A percentile compares a stretch with the other conserved stretches of the same genome.
These are phyloP conservation scores for Myotis brandtii DNA, from an alignment of 2,113 vertebrate species.

Conservation along the genomic window DNA sequence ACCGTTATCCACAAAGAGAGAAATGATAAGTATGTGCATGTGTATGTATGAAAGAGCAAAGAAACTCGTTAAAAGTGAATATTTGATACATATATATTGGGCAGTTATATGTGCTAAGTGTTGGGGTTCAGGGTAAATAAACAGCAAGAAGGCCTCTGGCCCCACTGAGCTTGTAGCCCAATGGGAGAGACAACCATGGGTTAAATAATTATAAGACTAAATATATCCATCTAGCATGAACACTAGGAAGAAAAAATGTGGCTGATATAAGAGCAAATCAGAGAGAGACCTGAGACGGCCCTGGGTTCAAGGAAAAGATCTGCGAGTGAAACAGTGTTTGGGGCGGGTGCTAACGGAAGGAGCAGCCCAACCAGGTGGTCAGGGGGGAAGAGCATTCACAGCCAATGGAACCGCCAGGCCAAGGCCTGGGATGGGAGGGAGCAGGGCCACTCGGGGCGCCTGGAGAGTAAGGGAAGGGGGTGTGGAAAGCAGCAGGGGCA, in stretches of 20 bases:
- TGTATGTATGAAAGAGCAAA: not conserved
- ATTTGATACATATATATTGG: no score
- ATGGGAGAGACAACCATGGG: not conserved
- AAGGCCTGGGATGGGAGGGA: not conserved
- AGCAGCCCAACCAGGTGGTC: not conserved
- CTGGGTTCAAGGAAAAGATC: not conserved
- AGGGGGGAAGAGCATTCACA: fast-evolving
- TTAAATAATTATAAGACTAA: not conserved
- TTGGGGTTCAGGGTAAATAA: not conserved
- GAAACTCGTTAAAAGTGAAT: not conserved
- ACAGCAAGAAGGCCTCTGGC: not conserved
- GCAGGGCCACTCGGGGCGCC: fast-evolving
- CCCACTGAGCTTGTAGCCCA: not conserved
- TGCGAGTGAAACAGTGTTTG: not conserved
- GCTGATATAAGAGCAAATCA: fast-evolving
- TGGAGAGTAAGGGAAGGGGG: no score
- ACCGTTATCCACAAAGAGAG: not conserved
- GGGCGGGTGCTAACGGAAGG: not conserved
- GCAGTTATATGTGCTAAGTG: fast-evolving
- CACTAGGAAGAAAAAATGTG: not conserved
- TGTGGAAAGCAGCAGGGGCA: not conserved
- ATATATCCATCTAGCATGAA: not conserved
- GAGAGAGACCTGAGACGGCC: not conserved
- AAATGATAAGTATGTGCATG: not conserved
- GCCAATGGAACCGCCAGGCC: fast-evolving